Evolutionary conservation across 2,888 invertebrate species (phyloP), one percentile per base, ranked within the genome.

Genomic region (Tiphia femorata): DNA sequence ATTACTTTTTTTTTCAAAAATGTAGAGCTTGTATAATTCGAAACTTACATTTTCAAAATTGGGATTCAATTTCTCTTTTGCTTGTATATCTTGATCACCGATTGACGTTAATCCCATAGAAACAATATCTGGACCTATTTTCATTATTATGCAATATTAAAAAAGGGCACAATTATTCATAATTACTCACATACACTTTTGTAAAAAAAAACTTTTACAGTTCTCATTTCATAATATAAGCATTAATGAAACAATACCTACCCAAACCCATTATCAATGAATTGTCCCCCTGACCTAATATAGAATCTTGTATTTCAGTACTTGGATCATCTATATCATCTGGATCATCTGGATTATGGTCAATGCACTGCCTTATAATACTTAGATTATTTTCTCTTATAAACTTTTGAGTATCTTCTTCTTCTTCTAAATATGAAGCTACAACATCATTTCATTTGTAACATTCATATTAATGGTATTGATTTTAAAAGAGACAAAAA

Each of bases 41-140:
- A n/a, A n/a, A 47, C 56, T 69, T 56, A 75, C 76, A 58, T 63
- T 70, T 61, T 75, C 72, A 14, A 65, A 69, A 29, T 40, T 42
- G 10, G 54, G n/a, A 1, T 59, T 53, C 1, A 27, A 8, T 12
- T 49, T 58, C 16, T 72, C 72, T 37, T 66, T 70, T 20, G 75
- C 62, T n/a, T 75, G 62, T 2, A 67, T 73, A 43, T 88, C 87
- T 27, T 86, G 85, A 52, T 70, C 58, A 4, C 33, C 55, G 86
- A 84, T 7, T 85, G 86, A 85, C 1, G 86, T 90, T 2, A 94
- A 85, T 14, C 95, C 94, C 86, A 96, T 91, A 7, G 93, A 91
- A 2, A 90, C 91, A 67, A 94, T 87, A 71, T 92, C 90, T 0
- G 92, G 92, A 47, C 90, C 91, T 76, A 25, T 49, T 42, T 25